Conservation (phyloP, 2,113 vertebrate genomes). For the Caloenas nicobarica region DNA sequence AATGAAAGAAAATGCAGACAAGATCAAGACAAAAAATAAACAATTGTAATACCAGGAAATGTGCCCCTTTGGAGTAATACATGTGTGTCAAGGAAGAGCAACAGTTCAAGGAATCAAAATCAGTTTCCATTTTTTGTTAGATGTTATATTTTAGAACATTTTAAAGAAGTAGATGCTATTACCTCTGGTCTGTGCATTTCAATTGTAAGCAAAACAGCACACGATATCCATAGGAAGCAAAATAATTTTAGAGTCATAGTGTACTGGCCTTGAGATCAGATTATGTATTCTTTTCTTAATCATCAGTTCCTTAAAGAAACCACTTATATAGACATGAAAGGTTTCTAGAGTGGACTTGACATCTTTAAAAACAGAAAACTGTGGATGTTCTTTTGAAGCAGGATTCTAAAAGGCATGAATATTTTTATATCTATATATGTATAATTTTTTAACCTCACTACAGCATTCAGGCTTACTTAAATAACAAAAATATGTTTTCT, state of each 20-base stretch:
- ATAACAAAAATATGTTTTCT: background rate
- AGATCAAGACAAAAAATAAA: slow-evolving; percentile 1
- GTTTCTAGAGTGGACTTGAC: slow-evolving; percentile 12
- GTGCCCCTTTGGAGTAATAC: background rate
- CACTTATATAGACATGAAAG: background rate
- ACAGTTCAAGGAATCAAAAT: slow-evolving; percentile 21
- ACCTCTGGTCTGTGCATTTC: background rate
- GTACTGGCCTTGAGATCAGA: slow-evolving; percentile 8
- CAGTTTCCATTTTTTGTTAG: background rate
- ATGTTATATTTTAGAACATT: background rate
- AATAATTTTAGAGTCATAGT: background rate
- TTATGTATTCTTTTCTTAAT: slow-evolving; percentile 33
- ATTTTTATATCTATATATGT: background rate
- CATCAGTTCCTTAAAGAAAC: slow-evolving; percentile 34
- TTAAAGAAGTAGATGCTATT: background rate
- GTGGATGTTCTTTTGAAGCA: background rate
- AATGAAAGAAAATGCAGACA: slow-evolving; percentile 7
- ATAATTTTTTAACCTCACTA: background rate
- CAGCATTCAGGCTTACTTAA: background rate
- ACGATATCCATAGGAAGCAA: slow-evolving; percentile 19
- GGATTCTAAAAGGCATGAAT: background rate
- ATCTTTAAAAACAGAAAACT: background rate
- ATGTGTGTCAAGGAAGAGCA: background rate
- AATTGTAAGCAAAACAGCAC: slow-evolving; percentile 17
- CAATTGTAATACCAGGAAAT: slow-evolving; percentile 17